These are phyloP conservation scores for Merodon equestris DNA, from an alignment of 2,888 invertebrate genomes.

Conservation along the genomic window DNA sequence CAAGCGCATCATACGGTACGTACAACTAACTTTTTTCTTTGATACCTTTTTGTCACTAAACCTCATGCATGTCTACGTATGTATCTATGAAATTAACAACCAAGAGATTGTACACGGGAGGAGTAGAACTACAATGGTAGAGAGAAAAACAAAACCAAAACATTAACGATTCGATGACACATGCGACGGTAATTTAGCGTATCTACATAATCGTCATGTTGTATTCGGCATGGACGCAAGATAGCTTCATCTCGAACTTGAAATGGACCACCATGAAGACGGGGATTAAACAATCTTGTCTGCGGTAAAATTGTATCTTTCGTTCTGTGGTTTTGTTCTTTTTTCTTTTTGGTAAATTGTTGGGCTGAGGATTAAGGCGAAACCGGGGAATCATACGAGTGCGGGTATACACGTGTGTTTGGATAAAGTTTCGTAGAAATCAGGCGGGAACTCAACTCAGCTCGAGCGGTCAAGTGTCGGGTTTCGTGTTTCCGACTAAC, in stretches of 20 bases:
- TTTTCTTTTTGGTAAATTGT: too few relatives aligned
- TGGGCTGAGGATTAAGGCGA: too few relatives aligned
- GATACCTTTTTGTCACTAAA: too few relatives aligned
- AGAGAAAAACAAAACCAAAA: constrained; percentile 26
- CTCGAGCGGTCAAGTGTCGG: constrained; percentile 26
- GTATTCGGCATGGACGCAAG: too few relatives aligned
- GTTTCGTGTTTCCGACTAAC: constrained; percentile 23
- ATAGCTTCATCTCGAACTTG: constrained; percentile 29
- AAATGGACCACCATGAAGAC: constrained; percentile 55
- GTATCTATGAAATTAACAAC: background rate
- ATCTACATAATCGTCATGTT: constrained; percentile 31
- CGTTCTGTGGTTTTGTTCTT: background rate
- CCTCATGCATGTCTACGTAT: too few relatives aligned
- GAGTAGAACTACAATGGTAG: too few relatives aligned
- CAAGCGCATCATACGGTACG: constrained; percentile 70
- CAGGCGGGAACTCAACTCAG: background rate
- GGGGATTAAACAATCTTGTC: constrained; percentile 14
- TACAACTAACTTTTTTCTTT: constrained; percentile 42
- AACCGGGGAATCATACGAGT: background rate
- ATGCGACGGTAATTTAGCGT: constrained; percentile 38
- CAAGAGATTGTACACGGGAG: constrained; percentile 52
- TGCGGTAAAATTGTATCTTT: constrained; percentile 25
- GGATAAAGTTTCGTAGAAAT: too few relatives aligned
- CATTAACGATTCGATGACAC: constrained; percentile 51
- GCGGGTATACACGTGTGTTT: background rate